These are phyloP conservation scores for Cryptus viduatorius DNA, from an alignment of 2,888 invertebrate genomes.

Conservation along the genomic window DNA sequence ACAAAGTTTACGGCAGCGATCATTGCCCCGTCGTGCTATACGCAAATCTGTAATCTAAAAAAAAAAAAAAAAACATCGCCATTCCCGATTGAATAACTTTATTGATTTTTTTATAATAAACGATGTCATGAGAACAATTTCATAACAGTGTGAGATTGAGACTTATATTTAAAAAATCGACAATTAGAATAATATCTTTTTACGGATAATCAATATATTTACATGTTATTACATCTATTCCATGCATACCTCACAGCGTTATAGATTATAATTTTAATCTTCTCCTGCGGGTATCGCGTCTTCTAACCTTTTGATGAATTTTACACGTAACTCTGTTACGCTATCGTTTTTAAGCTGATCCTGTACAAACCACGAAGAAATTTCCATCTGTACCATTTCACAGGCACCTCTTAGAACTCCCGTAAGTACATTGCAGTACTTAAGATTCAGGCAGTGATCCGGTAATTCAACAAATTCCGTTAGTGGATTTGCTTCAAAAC, in stretches of 20 bases:
- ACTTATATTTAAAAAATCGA: neutral
- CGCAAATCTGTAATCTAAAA: constrained; percentile 86
- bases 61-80: neutral
- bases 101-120: constrained; percentile 46
- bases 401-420: constrained; percentile 97
- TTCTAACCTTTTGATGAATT: constrained; percentile 97
- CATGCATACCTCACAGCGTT: neutral
- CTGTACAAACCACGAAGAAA: constrained; percentile 97
- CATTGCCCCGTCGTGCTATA: constrained; percentile 97
- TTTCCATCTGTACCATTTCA: constrained; percentile 99
- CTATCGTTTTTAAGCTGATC: constrained; percentile 98
- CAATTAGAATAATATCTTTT: neutral
- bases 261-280: constrained; percentile 89
- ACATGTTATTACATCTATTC: constrained; percentile 51
- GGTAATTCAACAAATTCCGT: constrained; percentile 99
- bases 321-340: constrained; percentile 96
- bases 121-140: neutral
- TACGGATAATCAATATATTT: constrained; percentile 47
- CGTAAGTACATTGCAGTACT: constrained; percentile 96
- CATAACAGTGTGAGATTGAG: neutral
- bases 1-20: constrained; percentile 95
- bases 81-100: constrained; percentile 12
- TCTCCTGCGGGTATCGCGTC: constrained; percentile 99
- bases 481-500: constrained; percentile 97
- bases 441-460: constrained; percentile 91